Evolutionary conservation across 2,113 vertebrate species (phyloP), one percentile per base, ranked within the genome.

Genomic region (Glaucidium brasilianum): DNA sequence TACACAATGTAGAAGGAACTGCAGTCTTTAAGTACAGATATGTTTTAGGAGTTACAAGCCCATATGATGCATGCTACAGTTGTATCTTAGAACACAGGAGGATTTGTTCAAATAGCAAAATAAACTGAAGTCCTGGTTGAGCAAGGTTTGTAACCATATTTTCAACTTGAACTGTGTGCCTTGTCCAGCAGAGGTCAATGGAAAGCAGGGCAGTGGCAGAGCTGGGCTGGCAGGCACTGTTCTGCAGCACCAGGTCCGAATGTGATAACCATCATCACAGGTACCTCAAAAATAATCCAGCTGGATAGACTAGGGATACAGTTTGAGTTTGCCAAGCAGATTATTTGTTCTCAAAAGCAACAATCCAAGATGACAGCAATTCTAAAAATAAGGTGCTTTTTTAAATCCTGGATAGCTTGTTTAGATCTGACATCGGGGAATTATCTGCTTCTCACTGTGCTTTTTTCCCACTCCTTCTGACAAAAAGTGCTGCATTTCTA

Each of bases 281-380:
- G 26, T 26, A 52, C 16, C 18, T 56, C 75, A 94, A 53, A 81
- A 77, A 60, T 53, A 53, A 52, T 78, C 32, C 50, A 50, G 23
- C 39, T 75, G 72, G 60, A 14, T 10, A 52, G 22, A n/a, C 8
- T 10, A 45, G 5, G 27, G 10, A 34, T 45, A 72, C 6, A n/a
- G 26, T 34, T 58, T 35, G n/a, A 45, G 25, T 45, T 73, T 91
- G 63, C n/a, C 88, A 77, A 78, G 47, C 12, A 58, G 35, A 41
- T 52, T 26, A 32, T 2, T 15, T 73, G 14, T 52, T 75, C 71
- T 85, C 39, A 52, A 5, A 3, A 72, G 58, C 0, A 0, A 53
- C 66, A 72, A 68, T 22, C 56, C 60, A 23, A 64, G 10, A 23
- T 11, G 4, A 50, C 1, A 39, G 58, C 43, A 62, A 19, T 45